A percentile compares a stretch with the other conserved stretches of the same genome.
phyloP scores from a whole-genome alignment of 53 echinoderm and acorn worm genomes.

The Paracentrotus lividus region DNA sequence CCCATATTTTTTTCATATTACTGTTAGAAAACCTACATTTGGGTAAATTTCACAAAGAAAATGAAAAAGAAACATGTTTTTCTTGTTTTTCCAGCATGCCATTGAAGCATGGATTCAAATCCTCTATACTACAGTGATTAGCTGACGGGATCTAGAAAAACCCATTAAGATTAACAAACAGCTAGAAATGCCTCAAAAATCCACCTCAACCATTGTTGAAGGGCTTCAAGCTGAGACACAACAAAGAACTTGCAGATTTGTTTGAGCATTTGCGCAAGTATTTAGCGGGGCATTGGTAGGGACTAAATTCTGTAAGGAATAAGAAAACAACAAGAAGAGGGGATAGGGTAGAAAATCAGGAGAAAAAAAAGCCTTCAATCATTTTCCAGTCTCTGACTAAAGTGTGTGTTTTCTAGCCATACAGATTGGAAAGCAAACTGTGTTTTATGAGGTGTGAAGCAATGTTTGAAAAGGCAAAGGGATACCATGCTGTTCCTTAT shows the following conservation, averaged over 20 bases:
- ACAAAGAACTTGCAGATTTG: constrained; percentile 12
- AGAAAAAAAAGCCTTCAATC: constrained; percentile 20
- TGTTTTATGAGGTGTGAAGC: constrained; percentile 37
- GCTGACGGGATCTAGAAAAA: constrained; percentile 19
- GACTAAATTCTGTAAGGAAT: background rate
- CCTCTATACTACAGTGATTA: constrained; percentile 2
- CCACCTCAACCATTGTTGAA: background rate
- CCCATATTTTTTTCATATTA: background rate
- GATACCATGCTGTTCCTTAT: constrained; percentile 37
- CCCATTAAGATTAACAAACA: constrained; percentile 47
- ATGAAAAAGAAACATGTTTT: background rate
- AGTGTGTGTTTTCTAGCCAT: constrained; percentile 35
- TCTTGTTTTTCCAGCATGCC: constrained; percentile 37
- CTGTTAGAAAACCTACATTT: background rate
- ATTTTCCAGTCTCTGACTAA: background rate
- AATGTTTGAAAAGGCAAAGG: constrained; percentile 2
- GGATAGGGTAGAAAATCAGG: background rate
- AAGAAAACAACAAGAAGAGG: constrained; percentile 17
- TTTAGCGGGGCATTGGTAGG: background rate
- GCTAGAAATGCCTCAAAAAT: constrained; percentile 31
- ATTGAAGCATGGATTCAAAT: background rate
- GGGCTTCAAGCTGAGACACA: background rate
- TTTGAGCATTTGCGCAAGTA: constrained; percentile 27
- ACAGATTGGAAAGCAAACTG: background rate
- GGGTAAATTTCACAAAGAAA: background rate